Evolutionary conservation across 2,888 invertebrate species (phyloP).

Genomic region (Ophion costatus): DNA sequence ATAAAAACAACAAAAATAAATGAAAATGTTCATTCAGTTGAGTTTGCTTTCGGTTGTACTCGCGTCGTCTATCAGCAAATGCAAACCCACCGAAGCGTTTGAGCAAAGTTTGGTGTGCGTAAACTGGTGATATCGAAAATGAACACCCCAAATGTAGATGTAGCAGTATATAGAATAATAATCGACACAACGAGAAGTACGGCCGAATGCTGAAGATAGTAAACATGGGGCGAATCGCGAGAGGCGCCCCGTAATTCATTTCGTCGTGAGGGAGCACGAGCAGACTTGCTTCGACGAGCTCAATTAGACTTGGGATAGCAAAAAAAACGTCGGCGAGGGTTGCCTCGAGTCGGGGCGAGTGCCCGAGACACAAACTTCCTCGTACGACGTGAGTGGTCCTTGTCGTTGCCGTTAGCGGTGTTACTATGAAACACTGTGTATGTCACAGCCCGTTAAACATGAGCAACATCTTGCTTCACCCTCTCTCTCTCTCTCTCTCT

Average conservation of each 20-base stretch:
- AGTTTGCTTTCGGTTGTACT: too few relatives aligned
- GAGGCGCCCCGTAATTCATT: slow-evolving; percentile 76
- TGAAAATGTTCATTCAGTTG: too few relatives aligned
- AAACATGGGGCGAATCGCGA: slow-evolving; percentile 3
- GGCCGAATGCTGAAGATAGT: slow-evolving; percentile 7
- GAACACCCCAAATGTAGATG: not conserved
- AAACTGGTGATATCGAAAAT: not conserved
- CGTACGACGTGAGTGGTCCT: slow-evolving; percentile 83
- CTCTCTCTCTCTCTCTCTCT: slow-evolving; percentile 2
- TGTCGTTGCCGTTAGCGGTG: slow-evolving; percentile 53
- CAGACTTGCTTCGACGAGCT: slow-evolving; percentile 75
- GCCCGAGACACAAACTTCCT: slow-evolving; percentile 75
- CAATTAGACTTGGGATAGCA: slow-evolving; percentile 77
- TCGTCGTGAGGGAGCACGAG: slow-evolving; percentile 64
- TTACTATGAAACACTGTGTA: slow-evolving; percentile 71
- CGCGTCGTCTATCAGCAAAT: not conserved
- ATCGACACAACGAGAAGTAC: not conserved
- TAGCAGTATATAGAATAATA: not conserved
- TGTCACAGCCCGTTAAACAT: slow-evolving; percentile 58
- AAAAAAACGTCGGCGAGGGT: slow-evolving; percentile 52
- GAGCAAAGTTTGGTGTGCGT: not conserved
- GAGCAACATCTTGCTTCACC: slow-evolving; percentile 17
- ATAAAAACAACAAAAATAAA: too few relatives aligned
- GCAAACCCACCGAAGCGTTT: not conserved
- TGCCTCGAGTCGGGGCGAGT: slow-evolving; percentile 50